These are phyloP conservation scores for Phania funesta DNA, from an alignment of 2,888 invertebrate genomes.

Conservation along the genomic window DNA sequence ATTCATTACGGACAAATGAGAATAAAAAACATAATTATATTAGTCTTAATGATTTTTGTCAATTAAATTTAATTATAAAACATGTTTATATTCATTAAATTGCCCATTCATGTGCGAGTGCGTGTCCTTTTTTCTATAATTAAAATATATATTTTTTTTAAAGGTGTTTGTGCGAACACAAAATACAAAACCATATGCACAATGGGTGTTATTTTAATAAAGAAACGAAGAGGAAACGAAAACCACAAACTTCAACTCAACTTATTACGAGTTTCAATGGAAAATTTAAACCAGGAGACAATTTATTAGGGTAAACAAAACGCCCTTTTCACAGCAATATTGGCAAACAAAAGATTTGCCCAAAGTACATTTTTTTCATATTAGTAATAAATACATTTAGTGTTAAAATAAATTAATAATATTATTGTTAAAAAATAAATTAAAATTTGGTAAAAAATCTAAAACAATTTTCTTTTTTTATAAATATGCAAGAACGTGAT, in stretches of 20 bases:
- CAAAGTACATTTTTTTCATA: too few species aligned
- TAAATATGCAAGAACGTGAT: too few species aligned
- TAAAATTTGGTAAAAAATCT: too few species aligned
- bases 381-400: too few species aligned
- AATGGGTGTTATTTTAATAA: neutral
- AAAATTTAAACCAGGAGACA: neutral
- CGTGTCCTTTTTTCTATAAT: slow-evolving; percentile 21
- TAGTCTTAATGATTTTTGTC: slow-evolving; percentile 60
- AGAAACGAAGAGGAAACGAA: neutral
- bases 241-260: slow-evolving; percentile 20
- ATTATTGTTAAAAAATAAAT: too few species aligned
- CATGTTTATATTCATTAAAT: slow-evolving; percentile 54
- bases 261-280: slow-evolving; percentile 9
- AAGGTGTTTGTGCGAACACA: neutral
- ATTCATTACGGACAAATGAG: slow-evolving; percentile 26
- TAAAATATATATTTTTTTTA: slow-evolving; percentile 18
- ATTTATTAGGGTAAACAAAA: neutral
- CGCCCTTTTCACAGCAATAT: neutral
- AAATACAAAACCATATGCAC: neutral
- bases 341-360: too few species aligned
- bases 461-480: too few species aligned
- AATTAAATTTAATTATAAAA: slow-evolving; percentile 64
- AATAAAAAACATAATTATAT: slow-evolving; percentile 42
- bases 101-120: neutral
- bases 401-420: too few species aligned